phyloP scores from a whole-genome alignment of 2,113 vertebrate genomes.

The Phaethon lepturus region DNA sequence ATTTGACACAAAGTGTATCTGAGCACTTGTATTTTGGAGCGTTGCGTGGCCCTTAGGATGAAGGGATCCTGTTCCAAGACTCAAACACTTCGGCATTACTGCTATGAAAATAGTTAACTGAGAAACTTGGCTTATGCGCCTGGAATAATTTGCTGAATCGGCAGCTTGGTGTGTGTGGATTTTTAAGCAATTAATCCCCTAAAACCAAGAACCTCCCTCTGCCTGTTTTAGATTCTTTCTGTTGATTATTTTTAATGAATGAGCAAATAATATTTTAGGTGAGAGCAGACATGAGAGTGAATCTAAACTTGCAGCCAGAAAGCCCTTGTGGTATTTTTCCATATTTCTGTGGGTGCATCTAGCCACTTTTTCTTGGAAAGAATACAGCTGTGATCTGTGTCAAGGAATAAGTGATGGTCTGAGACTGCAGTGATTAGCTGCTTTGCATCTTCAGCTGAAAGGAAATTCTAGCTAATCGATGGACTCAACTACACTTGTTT shows the following conservation, averaged over 20 bases:
- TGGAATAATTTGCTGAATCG: slow-evolving; percentile 41
- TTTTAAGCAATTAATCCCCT: background rate
- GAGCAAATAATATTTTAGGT: background rate
- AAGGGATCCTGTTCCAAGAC: background rate
- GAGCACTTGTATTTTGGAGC: background rate
- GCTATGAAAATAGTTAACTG: background rate
- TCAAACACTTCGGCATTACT: background rate
- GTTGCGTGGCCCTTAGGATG: background rate
- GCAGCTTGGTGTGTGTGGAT: background rate
- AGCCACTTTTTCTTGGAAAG: background rate
- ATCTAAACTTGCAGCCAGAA: slow-evolving; percentile 27
- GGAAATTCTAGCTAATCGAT: slow-evolving; percentile 69
- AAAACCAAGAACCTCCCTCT: background rate
- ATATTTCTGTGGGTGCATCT: background rate
- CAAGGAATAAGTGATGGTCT: background rate
- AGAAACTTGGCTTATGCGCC: slow-evolving; percentile 8
- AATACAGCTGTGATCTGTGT: background rate
- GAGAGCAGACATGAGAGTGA: slow-evolving; percentile 25
- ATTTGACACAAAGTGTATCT: background rate
- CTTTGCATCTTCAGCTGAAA: slow-evolving; percentile 73
- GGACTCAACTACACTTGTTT: slow-evolving; percentile 57
- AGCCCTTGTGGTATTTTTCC: background rate
- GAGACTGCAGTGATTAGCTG: background rate
- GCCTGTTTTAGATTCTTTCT: background rate
- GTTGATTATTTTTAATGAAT: slow-evolving; percentile 51